Evolutionary conservation across 2,888 invertebrate genomes (phyloP).

Genomic region (Caenorhabditis auriculariae): DNA sequence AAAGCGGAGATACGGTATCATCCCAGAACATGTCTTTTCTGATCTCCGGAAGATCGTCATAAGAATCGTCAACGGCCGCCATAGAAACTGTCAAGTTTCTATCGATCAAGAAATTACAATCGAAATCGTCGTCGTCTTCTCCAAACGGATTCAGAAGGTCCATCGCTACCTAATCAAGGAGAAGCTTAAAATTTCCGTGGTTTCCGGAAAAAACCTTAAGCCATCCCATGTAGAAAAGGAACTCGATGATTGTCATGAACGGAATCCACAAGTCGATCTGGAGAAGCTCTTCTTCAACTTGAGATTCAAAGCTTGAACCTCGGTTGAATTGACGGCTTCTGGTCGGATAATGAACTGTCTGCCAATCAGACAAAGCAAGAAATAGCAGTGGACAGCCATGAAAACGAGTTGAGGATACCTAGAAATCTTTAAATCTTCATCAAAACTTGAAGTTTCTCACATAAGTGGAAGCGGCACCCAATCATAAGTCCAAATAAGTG

Average conservation of each 20-base stretch:
- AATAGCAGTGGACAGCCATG: conserved; percentile 53
- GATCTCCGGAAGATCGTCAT: conserved; percentile 30
- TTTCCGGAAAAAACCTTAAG: conserved; percentile 14
- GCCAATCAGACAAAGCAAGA: conserved; percentile 48
- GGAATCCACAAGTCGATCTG: conserved; percentile 35
- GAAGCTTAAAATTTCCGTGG: not conserved
- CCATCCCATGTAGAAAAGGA: conserved; percentile 43
- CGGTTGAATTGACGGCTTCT: conserved; percentile 28
- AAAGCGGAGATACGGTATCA: conserved; percentile 39
- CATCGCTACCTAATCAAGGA: conserved; percentile 30
- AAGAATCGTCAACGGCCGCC: conserved; percentile 32
- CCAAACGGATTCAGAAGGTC: conserved; percentile 41
- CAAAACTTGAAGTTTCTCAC: too few relatives aligned
- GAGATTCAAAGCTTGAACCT: conserved; percentile 1
- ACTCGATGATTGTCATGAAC: conserved; percentile 38
- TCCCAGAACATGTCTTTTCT: conserved; percentile 41
- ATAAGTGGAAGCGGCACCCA: conserved; percentile 53
- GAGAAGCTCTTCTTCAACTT: not conserved
- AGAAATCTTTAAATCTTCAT: too few relatives aligned
- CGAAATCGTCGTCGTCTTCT: conserved; percentile 43
- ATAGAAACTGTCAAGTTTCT: conserved; percentile 35
- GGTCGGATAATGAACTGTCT: conserved; percentile 39
- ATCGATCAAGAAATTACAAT: conserved; percentile 40
- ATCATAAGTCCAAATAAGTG: conserved; percentile 39
- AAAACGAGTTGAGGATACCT: conserved; percentile 57